These are phyloP conservation scores for Cotesia glomerata DNA, from an alignment of 1,140 invertebrate species.

Conservation along the genomic window DNA sequence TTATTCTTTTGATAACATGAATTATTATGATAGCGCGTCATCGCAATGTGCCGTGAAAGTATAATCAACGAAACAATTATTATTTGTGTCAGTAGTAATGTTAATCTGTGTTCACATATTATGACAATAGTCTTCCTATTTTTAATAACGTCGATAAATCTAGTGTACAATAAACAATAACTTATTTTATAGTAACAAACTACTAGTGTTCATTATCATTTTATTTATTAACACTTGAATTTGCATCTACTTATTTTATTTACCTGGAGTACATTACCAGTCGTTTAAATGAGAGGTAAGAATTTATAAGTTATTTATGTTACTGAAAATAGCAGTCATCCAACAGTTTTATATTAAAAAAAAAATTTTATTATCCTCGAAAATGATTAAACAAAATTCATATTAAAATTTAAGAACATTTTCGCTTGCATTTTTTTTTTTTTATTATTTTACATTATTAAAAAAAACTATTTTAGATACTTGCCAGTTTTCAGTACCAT, in stretches of 20 bases:
- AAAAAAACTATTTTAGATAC: too few relatives aligned
- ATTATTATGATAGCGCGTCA: slow-evolving; percentile 37
- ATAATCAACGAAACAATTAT: slow-evolving; percentile 38
- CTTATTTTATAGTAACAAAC: not conserved
- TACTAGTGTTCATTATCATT: too few relatives aligned
- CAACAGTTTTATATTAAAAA: too few relatives aligned
- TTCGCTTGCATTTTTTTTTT: too few relatives aligned
- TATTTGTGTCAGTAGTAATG: slow-evolving; percentile 43
- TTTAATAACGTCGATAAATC: not conserved
- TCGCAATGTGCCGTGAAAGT: slow-evolving; percentile 49
- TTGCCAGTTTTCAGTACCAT: too few relatives aligned
- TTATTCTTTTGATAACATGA: slow-evolving; percentile 35
- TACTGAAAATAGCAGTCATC: too few relatives aligned
- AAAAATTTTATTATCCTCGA: too few relatives aligned
- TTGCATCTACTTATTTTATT: not conserved
- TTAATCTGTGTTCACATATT: slow-evolving; percentile 48
- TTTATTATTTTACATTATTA: too few relatives aligned
- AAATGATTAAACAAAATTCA: too few relatives aligned
- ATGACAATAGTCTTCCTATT: slow-evolving; percentile 49
- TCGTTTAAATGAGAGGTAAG: slow-evolving; percentile 52
- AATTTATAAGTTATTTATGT: not conserved
- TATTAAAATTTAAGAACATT: too few relatives aligned
- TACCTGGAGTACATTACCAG: slow-evolving; percentile 4
- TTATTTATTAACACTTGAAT: too few relatives aligned
- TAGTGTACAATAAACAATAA: not conserved